These are phyloP conservation scores for Vicugna pacos DNA, from an alignment of 2,113 vertebrate species.

Conservation along the genomic window DNA sequence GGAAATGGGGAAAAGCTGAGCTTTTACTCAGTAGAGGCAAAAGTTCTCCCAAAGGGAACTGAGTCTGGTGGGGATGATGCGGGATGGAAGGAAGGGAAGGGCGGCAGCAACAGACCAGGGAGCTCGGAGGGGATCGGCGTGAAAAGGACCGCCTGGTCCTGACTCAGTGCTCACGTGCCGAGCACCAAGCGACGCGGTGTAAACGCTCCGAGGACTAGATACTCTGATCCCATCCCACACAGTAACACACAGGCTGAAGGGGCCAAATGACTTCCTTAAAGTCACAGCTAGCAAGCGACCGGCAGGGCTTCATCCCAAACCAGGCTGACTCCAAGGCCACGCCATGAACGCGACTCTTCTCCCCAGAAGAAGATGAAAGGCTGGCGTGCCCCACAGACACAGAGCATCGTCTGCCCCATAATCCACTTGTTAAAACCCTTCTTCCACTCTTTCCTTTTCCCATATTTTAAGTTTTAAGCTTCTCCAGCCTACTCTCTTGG, in stretches of 20 bases:
- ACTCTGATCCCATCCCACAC: background rate
- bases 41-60: background rate
- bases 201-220: background rate
- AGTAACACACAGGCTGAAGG: background rate
- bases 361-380: too few relatives aligned
- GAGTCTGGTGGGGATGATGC: background rate
- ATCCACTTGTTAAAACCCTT: background rate
- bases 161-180: background rate
- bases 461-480: background rate
- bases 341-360: accelerated
- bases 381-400: accelerated
- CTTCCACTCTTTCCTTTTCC: background rate
- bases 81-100: background rate
- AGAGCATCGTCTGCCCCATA: background rate
- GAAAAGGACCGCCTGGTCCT: background rate
- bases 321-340: too few relatives aligned
- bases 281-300: background rate
- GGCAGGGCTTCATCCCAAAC: background rate
- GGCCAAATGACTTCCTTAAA: background rate
- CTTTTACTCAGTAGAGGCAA: background rate
- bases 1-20: background rate
- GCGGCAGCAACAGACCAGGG: background rate
- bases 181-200: accelerated
- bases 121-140: background rate
- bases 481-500: background rate